These are phyloP conservation scores for Rhorus exstirpatorius DNA, from an alignment of 2,888 invertebrate species.

Conservation along the genomic window DNA sequence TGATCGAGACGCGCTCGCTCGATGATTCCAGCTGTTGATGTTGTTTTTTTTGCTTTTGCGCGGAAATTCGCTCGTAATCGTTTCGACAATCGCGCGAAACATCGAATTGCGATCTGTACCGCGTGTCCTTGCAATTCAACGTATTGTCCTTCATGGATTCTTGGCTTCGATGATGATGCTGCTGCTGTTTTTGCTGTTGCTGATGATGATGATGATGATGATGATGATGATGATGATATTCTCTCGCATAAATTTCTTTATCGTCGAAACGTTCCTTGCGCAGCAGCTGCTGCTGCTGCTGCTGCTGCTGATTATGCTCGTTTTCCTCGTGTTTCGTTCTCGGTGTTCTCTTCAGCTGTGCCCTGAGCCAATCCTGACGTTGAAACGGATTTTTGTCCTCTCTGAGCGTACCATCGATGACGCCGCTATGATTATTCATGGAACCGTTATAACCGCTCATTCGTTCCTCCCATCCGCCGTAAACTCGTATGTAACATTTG, in stretches of 20 bases:
- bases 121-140: slow-evolving; percentile 80
- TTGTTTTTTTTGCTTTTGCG: slow-evolving; percentile 64
- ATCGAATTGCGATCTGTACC: slow-evolving; percentile 77
- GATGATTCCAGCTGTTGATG: slow-evolving; percentile 67
- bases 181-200: too few relatives aligned
- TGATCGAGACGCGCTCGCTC: slow-evolving; percentile 79
- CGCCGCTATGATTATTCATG: slow-evolving; percentile 66
- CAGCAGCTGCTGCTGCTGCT: too few relatives aligned
- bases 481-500: slow-evolving; percentile 89
- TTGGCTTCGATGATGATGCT: too few relatives aligned
- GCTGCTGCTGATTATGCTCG: slow-evolving; percentile 72
- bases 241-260: slow-evolving; percentile 80
- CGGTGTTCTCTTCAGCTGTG: slow-evolving; percentile 84
- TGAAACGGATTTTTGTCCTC: slow-evolving; percentile 84
- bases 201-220: too few relatives aligned
- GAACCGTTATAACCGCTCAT: slow-evolving; percentile 79
- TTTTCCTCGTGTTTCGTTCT: slow-evolving; percentile 83
- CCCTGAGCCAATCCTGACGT: slow-evolving; percentile 87
- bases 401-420: slow-evolving; percentile 57
- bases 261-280: slow-evolving; percentile 81
- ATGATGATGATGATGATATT: slow-evolving; percentile 80
- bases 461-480: slow-evolving; percentile 89
- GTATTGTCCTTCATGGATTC: slow-evolving; percentile 83
- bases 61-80: slow-evolving; percentile 77
- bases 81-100: slow-evolving; percentile 75